A percentile compares a stretch with the other conserved stretches of the same genome.
Evolutionary conservation across 2,797 vertebrate species (phyloP).

Genomic region (Galagoides demidoff): DNA sequence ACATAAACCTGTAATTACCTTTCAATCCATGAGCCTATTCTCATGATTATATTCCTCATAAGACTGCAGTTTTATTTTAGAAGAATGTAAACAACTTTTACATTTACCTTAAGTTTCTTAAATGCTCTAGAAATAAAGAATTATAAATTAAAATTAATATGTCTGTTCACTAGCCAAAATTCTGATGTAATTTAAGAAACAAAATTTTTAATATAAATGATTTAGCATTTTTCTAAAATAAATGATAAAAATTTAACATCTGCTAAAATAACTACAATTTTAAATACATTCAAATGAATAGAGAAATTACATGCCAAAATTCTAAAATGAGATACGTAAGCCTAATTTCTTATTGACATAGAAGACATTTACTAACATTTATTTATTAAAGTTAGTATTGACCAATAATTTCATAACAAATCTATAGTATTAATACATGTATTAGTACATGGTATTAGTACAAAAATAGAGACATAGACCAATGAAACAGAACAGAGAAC

Average conservation of each 20-base stretch:
- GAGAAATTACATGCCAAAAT: neutral
- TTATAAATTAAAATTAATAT: slow-evolving; percentile 48
- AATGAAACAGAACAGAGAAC: neutral
- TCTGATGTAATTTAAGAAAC: neutral
- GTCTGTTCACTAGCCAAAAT: neutral
- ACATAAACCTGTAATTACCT: neutral
- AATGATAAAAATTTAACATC: neutral
- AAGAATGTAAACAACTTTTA: slow-evolving; percentile 21
- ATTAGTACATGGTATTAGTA: neutral
- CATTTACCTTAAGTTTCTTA: neutral
- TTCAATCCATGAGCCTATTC: neutral
- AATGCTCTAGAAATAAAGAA: slow-evolving; percentile 42
- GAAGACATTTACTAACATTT: neutral
- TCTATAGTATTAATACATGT: neutral
- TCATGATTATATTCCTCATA: neutral
- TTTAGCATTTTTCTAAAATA: neutral
- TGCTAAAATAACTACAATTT: neutral
- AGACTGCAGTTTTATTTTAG: neutral
- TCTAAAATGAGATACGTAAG: neutral
- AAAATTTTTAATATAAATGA: slow-evolving; percentile 39
- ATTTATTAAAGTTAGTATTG: slow-evolving; percentile 20
- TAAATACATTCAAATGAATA: neutral
- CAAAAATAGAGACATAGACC: neutral
- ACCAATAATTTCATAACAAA: slow-evolving; percentile 15
- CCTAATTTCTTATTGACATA: neutral